Evolutionary conservation across 2,797 vertebrate genomes (phyloP).

Genomic region (Florisuga fusca): DNA sequence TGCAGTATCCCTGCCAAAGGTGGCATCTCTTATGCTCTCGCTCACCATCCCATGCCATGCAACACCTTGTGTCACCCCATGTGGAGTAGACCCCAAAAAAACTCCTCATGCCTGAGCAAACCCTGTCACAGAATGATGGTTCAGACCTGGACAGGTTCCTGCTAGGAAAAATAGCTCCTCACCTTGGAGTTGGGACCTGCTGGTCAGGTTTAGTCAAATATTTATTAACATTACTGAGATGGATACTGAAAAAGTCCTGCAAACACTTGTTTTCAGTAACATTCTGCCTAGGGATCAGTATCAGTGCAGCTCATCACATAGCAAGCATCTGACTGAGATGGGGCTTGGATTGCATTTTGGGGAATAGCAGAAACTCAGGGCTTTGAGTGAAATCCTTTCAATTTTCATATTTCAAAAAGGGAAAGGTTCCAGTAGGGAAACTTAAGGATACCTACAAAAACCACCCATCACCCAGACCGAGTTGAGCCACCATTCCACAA

Average conservation of each 20-base stretch:
- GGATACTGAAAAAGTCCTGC: neutral
- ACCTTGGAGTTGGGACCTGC: neutral
- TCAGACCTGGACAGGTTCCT: neutral
- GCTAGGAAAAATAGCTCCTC: neutral
- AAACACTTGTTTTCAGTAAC: neutral
- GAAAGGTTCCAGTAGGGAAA: neutral
- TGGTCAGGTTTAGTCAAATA: neutral
- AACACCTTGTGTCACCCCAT: fast-evolving
- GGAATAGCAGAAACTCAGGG: neutral
- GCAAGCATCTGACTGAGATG: neutral
- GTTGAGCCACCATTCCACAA: fast-evolving
- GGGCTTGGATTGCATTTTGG: neutral
- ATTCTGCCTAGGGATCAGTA: neutral
- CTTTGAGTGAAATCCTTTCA: neutral
- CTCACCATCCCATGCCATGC: neutral
- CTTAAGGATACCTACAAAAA: neutral
- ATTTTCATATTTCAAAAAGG: neutral
- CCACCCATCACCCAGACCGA: neutral
- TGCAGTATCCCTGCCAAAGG: neutral
- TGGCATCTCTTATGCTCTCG: neutral
- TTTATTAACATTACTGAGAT: neutral
- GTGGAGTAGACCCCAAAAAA: neutral
- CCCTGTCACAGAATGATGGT: neutral
- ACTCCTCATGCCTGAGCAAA: neutral
- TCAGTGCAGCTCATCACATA: neutral